Percentiles rank a stretch among this genome's conserved stretches.
Evolutionary conservation across 1,140 invertebrate genomes (phyloP).

Genomic region (Octopus sinensis): DNA sequence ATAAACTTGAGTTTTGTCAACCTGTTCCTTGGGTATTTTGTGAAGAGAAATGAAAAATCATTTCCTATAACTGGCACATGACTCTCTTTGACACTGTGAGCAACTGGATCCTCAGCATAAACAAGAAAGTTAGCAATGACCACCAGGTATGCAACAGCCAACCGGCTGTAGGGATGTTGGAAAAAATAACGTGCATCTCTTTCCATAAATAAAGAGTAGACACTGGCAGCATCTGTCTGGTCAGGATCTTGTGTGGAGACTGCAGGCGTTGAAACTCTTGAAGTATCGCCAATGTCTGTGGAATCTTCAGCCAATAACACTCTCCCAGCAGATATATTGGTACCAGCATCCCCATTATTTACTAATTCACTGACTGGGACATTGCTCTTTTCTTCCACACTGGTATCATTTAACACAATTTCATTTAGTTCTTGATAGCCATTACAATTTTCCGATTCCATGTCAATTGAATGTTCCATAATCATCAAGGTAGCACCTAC

Average conservation of each 20-base stretch:
- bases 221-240: constrained; percentile 26
- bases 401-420: not conserved
- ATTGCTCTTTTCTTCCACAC: not conserved
- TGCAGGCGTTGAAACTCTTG: not conserved
- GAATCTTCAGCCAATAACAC: not conserved
- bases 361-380: not conserved
- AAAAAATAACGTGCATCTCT: constrained; percentile 62
- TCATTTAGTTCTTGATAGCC: constrained; percentile 1
- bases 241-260: not conserved
- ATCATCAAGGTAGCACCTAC: too few relatives aligned
- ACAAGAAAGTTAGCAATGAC: constrained; percentile 64
- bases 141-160: constrained; percentile 62
- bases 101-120: constrained; percentile 65
- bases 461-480: not conserved
- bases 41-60: constrained; percentile 62
- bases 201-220: constrained; percentile 57
- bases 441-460: not conserved
- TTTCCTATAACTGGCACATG: constrained; percentile 63
- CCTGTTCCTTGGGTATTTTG: constrained; percentile 60
- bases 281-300: not conserved
- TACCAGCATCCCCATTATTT: not conserved
- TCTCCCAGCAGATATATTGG: not conserved
- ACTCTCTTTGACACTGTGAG: constrained; percentile 61
- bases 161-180: constrained; percentile 62
- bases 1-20: constrained; percentile 61